These are phyloP conservation scores for Stictonetta naevosa DNA, from an alignment of 2,113 vertebrate species.

Conservation along the genomic window DNA sequence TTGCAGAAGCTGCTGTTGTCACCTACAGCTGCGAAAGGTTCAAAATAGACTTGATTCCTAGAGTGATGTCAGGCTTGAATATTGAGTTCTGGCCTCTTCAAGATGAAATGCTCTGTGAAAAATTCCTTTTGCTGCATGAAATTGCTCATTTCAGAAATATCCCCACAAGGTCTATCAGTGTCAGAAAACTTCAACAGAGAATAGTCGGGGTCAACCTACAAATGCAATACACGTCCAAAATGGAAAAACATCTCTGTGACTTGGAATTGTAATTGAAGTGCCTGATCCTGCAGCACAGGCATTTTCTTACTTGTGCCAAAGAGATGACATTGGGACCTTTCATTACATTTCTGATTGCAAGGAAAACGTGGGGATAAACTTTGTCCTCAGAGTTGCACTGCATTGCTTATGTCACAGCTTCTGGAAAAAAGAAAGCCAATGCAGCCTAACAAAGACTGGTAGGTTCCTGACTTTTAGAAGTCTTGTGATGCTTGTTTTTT, in stretches of 20 bases:
- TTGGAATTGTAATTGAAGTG: neutral
- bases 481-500: neutral
- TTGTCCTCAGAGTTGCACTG: neutral
- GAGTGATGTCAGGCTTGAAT: neutral
- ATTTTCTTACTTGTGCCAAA: neutral
- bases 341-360: neutral
- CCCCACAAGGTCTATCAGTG: neutral
- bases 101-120: neutral
- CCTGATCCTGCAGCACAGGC: neutral
- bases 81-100: neutral
- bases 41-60: neutral
- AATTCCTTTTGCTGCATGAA: neutral
- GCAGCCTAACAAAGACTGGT: neutral
- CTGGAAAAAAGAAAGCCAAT: neutral
- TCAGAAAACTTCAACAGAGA: neutral
- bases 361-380: neutral
- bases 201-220: neutral
- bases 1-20: neutral
- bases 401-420: neutral
- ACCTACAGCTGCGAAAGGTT: neutral
- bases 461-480: neutral
- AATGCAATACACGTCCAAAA: neutral
- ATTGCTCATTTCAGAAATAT: conserved; percentile 28
- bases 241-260: neutral
- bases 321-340: neutral